Evolutionary conservation across 2,113 vertebrate species (phyloP), one percentile per base, ranked within the genome.

Genomic region (Bubo bubo): DNA sequence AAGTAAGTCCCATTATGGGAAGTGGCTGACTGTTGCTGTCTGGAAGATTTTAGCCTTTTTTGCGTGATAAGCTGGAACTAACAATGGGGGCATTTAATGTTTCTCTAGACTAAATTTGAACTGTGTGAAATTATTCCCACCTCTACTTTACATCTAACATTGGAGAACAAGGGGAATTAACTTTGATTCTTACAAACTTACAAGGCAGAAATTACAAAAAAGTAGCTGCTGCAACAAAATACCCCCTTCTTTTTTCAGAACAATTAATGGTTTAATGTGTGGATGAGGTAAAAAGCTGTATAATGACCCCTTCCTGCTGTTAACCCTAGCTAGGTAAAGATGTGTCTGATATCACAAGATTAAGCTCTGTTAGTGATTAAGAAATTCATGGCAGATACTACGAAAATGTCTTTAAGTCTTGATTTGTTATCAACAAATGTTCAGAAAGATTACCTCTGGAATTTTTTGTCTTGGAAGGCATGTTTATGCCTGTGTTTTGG

Each of bases 1-100:
- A 52, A 77, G 7, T 24, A 17, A 56, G 20, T 71, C 59, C 62
- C 43, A 7, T 66, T 56, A 22, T 2, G 3, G 52, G 67, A 23
- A 70, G 66, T 52, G 34, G 43, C 64, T 82, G 67, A 45, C 34
- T 76, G 30, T 34, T 58, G 19, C 45, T 94, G 18, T 62, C 76
- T 62, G 76, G 24, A 80, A 77, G 76, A 76, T 74, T 93, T 74
- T 84, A 89, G 47, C 37, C 37, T 43, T 86, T 71, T 59, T 77
- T 59, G 64, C 24, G 50, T 77, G 64, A 20, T 37, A 35, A 93
- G 47, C 43, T 80, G 45, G 7, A 85, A 66, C 20, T 37, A 86
- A 73, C 39, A 62, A 52, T 16, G 18, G 30, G 22, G 10, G 9
- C 18, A 63, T 81, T 73, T 74, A 70, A 66, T 0, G 0, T 53